Evolutionary conservation across 2,797 vertebrate genomes (phyloP).

Genomic region (Mus minutoides): DNA sequence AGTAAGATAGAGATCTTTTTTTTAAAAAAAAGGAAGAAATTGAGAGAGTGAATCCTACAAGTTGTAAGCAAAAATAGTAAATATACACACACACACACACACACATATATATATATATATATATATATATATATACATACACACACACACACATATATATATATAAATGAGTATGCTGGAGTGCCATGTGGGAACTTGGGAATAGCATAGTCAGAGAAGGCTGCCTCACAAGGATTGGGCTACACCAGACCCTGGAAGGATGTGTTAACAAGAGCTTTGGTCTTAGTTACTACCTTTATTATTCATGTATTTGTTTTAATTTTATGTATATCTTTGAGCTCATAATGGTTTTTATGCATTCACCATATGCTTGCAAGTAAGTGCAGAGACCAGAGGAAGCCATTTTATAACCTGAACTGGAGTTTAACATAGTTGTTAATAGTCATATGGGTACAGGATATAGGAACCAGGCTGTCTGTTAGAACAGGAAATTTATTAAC

Average conservation of each 20-base stretch:
- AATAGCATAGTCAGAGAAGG: background rate
- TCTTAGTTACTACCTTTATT: background rate
- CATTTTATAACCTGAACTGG: background rate
- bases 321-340: background rate
- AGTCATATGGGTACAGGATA: background rate
- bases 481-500: background rate
- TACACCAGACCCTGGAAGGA: background rate
- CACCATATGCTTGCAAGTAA: background rate
- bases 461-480: background rate
- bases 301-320: background rate
- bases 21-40: background rate
- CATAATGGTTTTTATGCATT: background rate
- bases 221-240: background rate
- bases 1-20: background rate
- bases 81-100: too few species aligned
- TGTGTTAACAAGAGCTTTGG: background rate
- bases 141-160: too few species aligned
- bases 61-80: background rate
- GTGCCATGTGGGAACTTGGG: background rate
- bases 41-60: background rate
- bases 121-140: too few species aligned
- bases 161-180: background rate
- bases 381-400: background rate
- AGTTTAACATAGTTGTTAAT: background rate
- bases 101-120: too few species aligned